Evolutionary conservation across 2,888 invertebrate species (phyloP).

Genomic region (Terebella lapidaria): DNA sequence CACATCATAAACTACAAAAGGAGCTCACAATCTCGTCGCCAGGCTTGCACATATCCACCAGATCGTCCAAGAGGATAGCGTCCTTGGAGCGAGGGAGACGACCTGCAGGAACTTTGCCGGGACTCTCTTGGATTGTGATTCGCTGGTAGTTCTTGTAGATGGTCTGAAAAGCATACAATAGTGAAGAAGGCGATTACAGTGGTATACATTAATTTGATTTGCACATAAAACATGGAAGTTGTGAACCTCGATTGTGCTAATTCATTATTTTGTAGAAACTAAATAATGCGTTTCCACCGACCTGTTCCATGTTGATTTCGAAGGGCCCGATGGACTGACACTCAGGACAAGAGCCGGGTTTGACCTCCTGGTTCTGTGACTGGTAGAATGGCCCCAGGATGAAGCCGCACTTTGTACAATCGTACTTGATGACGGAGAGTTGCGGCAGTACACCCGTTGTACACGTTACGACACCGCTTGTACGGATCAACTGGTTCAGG

Average conservation of each 20-base stretch:
- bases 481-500: slow-evolving; percentile 89
- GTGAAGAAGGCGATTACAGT: neutral
- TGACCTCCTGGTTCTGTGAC: slow-evolving; percentile 85
- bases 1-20: neutral
- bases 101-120: slow-evolving; percentile 94
- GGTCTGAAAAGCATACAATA: slow-evolving; percentile 65
- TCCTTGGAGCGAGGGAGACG: slow-evolving; percentile 96
- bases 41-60: slow-evolving; percentile 95
- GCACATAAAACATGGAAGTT: neutral
- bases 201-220: neutral
- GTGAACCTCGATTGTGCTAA: too few relatives aligned
- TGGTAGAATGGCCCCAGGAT: slow-evolving; percentile 95
- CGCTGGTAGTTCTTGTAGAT: slow-evolving; percentile 97
- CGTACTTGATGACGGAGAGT: slow-evolving; percentile 90
- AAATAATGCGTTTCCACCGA: slow-evolving; percentile 22
- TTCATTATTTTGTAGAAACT: neutral
- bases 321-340: slow-evolving; percentile 96
- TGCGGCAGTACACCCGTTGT: slow-evolving; percentile 88
- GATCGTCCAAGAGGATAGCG: slow-evolving; percentile 84
- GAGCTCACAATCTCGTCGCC: slow-evolving; percentile 84
- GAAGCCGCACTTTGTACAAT: slow-evolving; percentile 93
- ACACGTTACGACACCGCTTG: slow-evolving; percentile 89
- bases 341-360: slow-evolving; percentile 94
- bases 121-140: slow-evolving; percentile 95
- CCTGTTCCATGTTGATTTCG: slow-evolving; percentile 90